Evolutionary conservation across 2,888 invertebrate genomes (phyloP), one percentile per base, ranked within the genome.

Genomic region (Lymantria dispar): DNA sequence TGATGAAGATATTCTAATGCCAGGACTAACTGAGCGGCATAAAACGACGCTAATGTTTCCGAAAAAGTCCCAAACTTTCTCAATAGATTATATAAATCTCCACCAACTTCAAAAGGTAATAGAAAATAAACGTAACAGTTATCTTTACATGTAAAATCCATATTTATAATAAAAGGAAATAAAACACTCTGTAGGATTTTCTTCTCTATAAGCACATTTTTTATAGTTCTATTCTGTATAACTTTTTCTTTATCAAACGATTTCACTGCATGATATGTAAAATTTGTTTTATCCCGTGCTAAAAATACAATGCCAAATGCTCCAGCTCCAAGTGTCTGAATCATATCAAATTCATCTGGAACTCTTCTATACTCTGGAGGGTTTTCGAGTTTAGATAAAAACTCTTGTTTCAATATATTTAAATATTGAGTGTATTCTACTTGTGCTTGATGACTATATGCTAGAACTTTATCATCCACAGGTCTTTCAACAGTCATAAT

Each of bases 1-100:
- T 94, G 93, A 45, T 98, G 98, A 45, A 98, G 88, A 85, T 98
- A 98, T 83, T 98, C 98, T 56, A 98, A 87, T 0, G 95, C 97
- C 58, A 98, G 85, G 37, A 96, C 94, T 12, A 98, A 94, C 92
- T 99, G 98, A 9, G 97, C 95, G 0, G 95, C 95, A 83, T 98
- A 98, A 88, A 98, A 98, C 68, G 95, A 94, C 1, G 96, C 92
- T 67, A 96, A 90, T 15, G 93, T 91, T 78, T 98, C 98, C 45
- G 95, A 94, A 77, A 95, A 91, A 42, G 85, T 77, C 9, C 87
- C 91, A 45, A 82, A 76, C 72, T 88, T 93, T 62, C 94, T 92
- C 47, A 96, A 86, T 72, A 95, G 93, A 1, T 93, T 92, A 73
- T 95, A 97, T 87, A 98, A 92, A 78, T 97, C 97, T 0, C 98